Percentiles rank a stretch among this genome's conserved stretches.
These are phyloP conservation scores for Apaloderma vittatum DNA, from an alignment of 2,113 vertebrate genomes.

Conservation along the genomic window DNA sequence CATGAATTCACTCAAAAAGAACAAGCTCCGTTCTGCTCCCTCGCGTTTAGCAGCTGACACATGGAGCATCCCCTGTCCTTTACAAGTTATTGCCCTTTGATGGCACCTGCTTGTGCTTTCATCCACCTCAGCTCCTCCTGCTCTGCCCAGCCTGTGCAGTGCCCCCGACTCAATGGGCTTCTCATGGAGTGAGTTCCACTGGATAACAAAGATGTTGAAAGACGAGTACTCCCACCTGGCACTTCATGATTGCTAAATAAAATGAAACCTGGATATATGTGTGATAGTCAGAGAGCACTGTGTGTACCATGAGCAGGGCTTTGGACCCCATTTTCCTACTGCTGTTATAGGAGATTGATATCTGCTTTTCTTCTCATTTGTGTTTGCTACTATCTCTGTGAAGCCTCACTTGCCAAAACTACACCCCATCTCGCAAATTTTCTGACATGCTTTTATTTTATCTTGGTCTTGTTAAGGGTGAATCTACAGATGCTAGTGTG, in stretches of 20 bases:
- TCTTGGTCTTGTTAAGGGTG: neutral
- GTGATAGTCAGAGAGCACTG: neutral
- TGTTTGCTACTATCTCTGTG: neutral
- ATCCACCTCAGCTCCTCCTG: neutral
- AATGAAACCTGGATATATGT: neutral
- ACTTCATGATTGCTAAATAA: neutral
- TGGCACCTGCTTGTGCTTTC: neutral
- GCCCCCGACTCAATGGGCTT: accelerated
- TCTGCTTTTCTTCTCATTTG: neutral
- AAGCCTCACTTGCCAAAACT: neutral
- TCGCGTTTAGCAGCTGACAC: neutral
- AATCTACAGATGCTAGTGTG: neutral
- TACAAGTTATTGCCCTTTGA: neutral
- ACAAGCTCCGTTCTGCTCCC: neutral
- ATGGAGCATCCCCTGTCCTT: neutral
- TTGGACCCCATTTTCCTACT: neutral
- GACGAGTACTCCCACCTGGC: neutral
- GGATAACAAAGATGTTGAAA: neutral
- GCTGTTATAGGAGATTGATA: neutral
- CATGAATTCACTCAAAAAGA: neutral
- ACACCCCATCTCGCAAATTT: neutral
- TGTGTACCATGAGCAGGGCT: accelerated
- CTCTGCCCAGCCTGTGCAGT: neutral
- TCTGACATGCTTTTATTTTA: neutral
- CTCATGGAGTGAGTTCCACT: neutral